These are phyloP conservation scores for Plestiodon gilberti DNA, from an alignment of 2,113 vertebrate genomes.

Conservation along the genomic window DNA sequence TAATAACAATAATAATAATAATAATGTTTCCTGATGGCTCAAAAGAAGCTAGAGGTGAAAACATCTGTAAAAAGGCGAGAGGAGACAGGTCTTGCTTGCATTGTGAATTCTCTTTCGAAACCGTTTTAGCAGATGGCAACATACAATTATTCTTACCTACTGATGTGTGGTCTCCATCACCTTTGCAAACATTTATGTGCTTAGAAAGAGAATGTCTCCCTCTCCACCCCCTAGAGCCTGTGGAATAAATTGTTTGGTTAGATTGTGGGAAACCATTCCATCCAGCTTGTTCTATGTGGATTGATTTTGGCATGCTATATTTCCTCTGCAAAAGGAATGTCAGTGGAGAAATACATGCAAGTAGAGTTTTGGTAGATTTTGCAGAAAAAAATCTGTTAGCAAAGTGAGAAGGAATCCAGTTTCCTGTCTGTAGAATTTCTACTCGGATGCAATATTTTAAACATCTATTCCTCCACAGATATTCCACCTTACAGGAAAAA, in stretches of 20 bases:
- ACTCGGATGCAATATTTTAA: background rate
- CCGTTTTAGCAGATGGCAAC: background rate
- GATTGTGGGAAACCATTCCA: background rate
- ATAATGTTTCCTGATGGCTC: constrained; percentile 19
- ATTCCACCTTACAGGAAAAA: background rate
- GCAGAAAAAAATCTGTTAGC: background rate
- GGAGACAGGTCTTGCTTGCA: constrained; percentile 1
- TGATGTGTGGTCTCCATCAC: background rate
- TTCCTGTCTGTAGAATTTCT: background rate
- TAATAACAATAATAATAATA: constrained; percentile 20
- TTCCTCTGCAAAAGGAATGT: background rate
- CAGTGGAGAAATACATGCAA: background rate
- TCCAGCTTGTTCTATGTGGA: background rate
- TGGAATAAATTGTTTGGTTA: background rate
- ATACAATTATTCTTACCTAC: background rate
- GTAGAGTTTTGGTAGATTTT: background rate
- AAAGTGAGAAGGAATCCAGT: background rate
- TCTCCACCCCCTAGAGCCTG: background rate
- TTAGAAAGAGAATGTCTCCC: background rate
- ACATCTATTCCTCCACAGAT: background rate
- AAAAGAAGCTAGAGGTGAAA: background rate
- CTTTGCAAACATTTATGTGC: background rate
- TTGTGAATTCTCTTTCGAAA: background rate
- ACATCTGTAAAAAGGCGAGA: background rate
- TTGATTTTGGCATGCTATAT: background rate